Percentiles rank a stretch among this genome's conserved stretches.
phyloP scores from a whole-genome alignment of 2,797 vertebrate genomes.

The Typhlichthys eigenmanni region DNA sequence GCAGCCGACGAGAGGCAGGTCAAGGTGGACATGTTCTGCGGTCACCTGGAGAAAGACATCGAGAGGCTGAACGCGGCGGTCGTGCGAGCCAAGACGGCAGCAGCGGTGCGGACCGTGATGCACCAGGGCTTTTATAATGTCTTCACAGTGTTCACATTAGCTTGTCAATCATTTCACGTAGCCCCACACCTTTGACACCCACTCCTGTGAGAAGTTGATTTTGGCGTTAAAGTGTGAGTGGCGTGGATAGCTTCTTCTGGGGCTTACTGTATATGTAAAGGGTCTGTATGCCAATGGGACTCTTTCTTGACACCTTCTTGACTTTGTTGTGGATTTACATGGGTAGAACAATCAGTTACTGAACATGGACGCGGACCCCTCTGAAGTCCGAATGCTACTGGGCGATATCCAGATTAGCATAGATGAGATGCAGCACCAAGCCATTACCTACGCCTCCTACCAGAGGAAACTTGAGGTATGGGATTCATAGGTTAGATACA shows the following conservation, averaged over 20 bases:
- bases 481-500: no score
- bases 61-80: constrained; percentile 76
- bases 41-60: constrained; percentile 78
- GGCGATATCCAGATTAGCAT: constrained; percentile 74
- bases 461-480: constrained; percentile 88
- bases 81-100: constrained; percentile 64
- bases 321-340: constrained; percentile 13
- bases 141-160: no score
- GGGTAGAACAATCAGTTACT: constrained; percentile 81
- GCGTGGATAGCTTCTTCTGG: no score
- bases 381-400: constrained; percentile 70
- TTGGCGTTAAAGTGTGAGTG: background rate
- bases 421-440: constrained; percentile 80
- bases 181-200: background rate
- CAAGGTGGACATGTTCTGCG: constrained; percentile 75
- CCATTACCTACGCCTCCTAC: constrained; percentile 80
- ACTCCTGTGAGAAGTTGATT: background rate
- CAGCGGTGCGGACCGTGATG: constrained; percentile 68
- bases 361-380: constrained; percentile 74
- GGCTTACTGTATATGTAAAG: background rate
- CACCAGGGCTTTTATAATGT: no score
- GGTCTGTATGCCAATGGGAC: background rate
- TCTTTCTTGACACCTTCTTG: background rate
- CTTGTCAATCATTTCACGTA: no score
- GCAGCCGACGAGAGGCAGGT: constrained; percentile 66